Percentiles rank a stretch among this genome's conserved stretches.
phyloP scores from a whole-genome alignment of 2,797 vertebrate species.

The Ctenopoma kingsleyae region DNA sequence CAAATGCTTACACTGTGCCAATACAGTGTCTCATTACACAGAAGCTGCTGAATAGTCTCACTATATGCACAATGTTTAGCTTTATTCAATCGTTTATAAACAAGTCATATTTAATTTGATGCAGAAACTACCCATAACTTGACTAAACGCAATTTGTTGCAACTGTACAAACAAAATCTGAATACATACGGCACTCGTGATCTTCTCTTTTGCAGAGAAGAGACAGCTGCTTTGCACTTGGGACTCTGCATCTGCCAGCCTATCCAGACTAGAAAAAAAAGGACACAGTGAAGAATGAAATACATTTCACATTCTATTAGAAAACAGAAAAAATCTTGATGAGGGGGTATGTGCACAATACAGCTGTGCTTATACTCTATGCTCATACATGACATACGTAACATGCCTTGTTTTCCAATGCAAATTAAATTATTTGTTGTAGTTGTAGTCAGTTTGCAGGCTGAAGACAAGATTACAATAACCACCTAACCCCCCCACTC shows the following conservation, averaged over 20 bases:
- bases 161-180: not conserved
- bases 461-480: slow-evolving; percentile 66
- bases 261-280: slow-evolving; percentile 72
- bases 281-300: slow-evolving; percentile 29
- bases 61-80: slow-evolving; percentile 1
- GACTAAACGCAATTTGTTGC: slow-evolving; percentile 1
- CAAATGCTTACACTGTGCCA: slow-evolving; percentile 14
- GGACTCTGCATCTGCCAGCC: slow-evolving; percentile 64
- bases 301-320: slow-evolving; percentile 54
- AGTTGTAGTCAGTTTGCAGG: slow-evolving; percentile 58
- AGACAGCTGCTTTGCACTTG: slow-evolving; percentile 27
- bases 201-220: slow-evolving; percentile 15
- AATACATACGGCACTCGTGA: slow-evolving; percentile 54
- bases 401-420: slow-evolving; percentile 67
- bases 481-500: slow-evolving; percentile 9
- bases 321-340: slow-evolving; percentile 43
- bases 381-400: slow-evolving; percentile 44
- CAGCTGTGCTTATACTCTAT: slow-evolving; percentile 52
- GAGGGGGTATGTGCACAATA: slow-evolving; percentile 41
- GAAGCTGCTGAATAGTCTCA: slow-evolving; percentile 15
- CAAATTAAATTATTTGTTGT: slow-evolving; percentile 75
- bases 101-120: not conserved
- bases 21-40: not conserved
- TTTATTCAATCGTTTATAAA: slow-evolving; percentile 6
- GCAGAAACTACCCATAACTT: not conserved